Base-by-base conservation (phyloP, 2,113 vertebrate genomes). In the Gobiocypris rarus region DNA sequence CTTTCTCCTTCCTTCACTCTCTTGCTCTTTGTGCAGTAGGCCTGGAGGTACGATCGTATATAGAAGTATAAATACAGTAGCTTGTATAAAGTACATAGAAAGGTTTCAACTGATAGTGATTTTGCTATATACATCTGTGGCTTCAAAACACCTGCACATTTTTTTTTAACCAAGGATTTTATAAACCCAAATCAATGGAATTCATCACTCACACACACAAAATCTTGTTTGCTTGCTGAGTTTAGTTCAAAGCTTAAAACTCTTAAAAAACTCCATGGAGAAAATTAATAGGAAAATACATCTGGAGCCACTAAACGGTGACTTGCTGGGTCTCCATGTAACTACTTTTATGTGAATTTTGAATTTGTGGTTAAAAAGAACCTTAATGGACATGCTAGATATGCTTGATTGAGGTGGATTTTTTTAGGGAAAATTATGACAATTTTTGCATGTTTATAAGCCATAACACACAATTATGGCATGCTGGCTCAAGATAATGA, bases 21-120 rank as follows among this genome's bases (percentile, higher is more conserved):
- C 58, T 70, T 52, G 61, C 82, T 84, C 71, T 86, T 78, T 73
- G 74, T 88, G 88, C 88, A 91, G 92, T 93, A 94, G n/a, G n/a
- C 6, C 75, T 61, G 24, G 7, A 31, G 24, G 24, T 17, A 19
- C 19, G 54, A 41, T 41, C 6, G 7, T 76, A 24, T 45, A 45
- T 31, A 19, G 65, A 38, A 70, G 17, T 69, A 10, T 38, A 38
- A 50, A 17, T 50, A 58, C 31, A 56, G 4, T 6, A n/a, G 31
- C 38, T 38, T n/a, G 52, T 75, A 54, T 34, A 11, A 31, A 54
- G 4, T 3, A 1, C 28, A 19, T 22, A 52, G 17, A 5, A 41
- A 65, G 8, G 31, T 67, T 19, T 34, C 63, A 38, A 9, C 17
- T 28, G 26, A 31, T 28, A 19, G 17, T 19, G 63, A n/a, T 24